Base-by-base conservation (phyloP, 2,888 invertebrate species). In the Baccha elongata region DNA sequence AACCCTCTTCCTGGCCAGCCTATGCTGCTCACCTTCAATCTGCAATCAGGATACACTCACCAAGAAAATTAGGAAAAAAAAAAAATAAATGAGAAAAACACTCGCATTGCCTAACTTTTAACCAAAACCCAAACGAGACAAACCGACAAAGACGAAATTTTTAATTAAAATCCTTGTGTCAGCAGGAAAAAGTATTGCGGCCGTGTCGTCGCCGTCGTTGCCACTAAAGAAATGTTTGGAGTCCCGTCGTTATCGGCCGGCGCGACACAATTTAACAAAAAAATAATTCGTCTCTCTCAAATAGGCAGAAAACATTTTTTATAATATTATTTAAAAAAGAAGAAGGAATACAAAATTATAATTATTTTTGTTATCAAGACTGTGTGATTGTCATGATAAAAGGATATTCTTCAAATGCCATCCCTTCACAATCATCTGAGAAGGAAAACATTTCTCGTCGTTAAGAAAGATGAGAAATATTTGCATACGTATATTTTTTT, bases 121-220 rank as follows among this genome's bases (percentile, higher is more conserved):
- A 64, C 80, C 23, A 64, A 80, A 80, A 75, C 62, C 55, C 65
- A 71, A 78, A 76, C 67, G 67, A 83, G 83, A 76, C 67, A 73
- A 78, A 76, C 83, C 83, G 76, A 83, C 76, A 83, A 83, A 83
- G 83, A 83, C 72, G 68, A 78, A 83, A 68, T 83, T 78, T 83
- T 83, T 83, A 83, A 83, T 83, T 83, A 83, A 83, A 83, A 83
- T 78, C 83, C 83, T 78, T 72, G 76, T 78, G 83, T 83, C 83
- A 78, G 83, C 83, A 76, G 83, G 78, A 83, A 68, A 68, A 67
- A 78, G 76, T 68, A 76, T 75, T 83, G 76, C 21, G 76, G 67
- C 67, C 58, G 62, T 46, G 68, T 35, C 29, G 53, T 32, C 71
- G 55, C 32, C 21, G 19, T 13, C 48, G 46, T 10, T 17, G 40